Evolutionary conservation across 2,888 invertebrate species (phyloP).

Genomic region (Eledona agricola): DNA sequence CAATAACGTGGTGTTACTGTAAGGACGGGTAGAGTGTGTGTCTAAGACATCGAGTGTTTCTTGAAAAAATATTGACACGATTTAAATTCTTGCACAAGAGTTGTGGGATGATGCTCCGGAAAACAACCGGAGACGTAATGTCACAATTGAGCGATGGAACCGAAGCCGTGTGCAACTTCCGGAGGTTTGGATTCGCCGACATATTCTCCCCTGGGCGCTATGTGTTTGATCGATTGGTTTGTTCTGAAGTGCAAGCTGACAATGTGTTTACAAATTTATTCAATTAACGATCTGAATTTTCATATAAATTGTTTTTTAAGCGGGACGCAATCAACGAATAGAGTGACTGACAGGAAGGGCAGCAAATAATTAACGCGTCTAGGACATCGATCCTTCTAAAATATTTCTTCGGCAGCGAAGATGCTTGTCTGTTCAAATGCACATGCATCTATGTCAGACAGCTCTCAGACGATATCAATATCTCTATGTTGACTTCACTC

Average conservation of each 20-base stretch:
- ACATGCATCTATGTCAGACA: too few relatives aligned
- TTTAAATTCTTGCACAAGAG: conserved; percentile 22
- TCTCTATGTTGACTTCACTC: too few relatives aligned
- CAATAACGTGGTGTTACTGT: conserved; percentile 8
- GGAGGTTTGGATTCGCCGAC: conserved; percentile 40
- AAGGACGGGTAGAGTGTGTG: conserved; percentile 11
- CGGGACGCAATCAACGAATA: too few relatives aligned
- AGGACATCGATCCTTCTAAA: too few relatives aligned
- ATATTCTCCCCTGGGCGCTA: conserved; percentile 37
- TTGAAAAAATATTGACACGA: conserved; percentile 29
- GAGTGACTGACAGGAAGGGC: too few relatives aligned
- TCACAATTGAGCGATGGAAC: conserved; percentile 29
- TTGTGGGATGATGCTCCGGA: conserved; percentile 9
- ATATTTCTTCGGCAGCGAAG: too few relatives aligned
- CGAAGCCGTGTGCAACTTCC: conserved; percentile 33
- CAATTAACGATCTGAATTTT: not conserved
- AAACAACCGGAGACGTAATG: conserved; percentile 24
- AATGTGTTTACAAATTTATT: not conserved
- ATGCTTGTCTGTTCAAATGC: too few relatives aligned
- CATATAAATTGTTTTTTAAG: too few relatives aligned
- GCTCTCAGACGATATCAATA: too few relatives aligned
- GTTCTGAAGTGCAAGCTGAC: conserved; percentile 2
- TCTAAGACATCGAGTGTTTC: conserved; percentile 12
- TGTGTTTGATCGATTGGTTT: conserved; percentile 36
- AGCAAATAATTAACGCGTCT: too few relatives aligned